A percentile compares a stretch with the other conserved stretches of the same genome.
These are phyloP conservation scores for Sus cebifrons DNA, from an alignment of 2,797 vertebrate species.

Conservation along the genomic window DNA sequence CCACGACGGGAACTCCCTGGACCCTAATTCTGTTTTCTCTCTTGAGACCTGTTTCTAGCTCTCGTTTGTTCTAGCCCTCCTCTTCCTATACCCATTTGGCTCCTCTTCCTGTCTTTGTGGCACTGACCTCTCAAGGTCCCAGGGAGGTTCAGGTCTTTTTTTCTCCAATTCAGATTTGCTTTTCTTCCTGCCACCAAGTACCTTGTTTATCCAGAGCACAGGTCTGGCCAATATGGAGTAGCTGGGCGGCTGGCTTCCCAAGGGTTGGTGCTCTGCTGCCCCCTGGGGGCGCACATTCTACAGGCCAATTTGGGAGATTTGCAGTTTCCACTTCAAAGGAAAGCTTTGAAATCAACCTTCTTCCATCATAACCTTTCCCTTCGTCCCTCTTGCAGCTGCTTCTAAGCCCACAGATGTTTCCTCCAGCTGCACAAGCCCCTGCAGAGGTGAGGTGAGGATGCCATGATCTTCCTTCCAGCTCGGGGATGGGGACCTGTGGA, in stretches of 20 bases:
- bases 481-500: background rate
- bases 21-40: background rate
- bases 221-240: background rate
- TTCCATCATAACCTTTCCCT: background rate
- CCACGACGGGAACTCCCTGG: background rate
- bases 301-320: background rate
- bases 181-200: background rate
- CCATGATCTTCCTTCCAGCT: background rate
- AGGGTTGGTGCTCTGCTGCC: constrained; percentile 74
- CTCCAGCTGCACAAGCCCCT: background rate
- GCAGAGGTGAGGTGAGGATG: background rate
- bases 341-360: background rate
- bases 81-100: background rate
- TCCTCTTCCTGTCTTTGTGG: background rate
- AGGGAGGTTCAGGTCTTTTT: background rate
- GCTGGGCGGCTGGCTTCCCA: background rate
- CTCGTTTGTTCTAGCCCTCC: background rate
- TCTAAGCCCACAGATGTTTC: constrained; percentile 8
- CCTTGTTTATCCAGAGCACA: background rate
- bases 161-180: background rate
- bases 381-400: background rate
- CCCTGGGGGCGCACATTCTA: constrained; percentile 60
- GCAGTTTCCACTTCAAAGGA: background rate
- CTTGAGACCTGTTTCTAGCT: background rate
- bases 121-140: background rate